Evolutionary conservation across 2,797 vertebrate species (phyloP), one percentile per base, ranked within the genome.

Genomic region (Naso thynnoides): DNA sequence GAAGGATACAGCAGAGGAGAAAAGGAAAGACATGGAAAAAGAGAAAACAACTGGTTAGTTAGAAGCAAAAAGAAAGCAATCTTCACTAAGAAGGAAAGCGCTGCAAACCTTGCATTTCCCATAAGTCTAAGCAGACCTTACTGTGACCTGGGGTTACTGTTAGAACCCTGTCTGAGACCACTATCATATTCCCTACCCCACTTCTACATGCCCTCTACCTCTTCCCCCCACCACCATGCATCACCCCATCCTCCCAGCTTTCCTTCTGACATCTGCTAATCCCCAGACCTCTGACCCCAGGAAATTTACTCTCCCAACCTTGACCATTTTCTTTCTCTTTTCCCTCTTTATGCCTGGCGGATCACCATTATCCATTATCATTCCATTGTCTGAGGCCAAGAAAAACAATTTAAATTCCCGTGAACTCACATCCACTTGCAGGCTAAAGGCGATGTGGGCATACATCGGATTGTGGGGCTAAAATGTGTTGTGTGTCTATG

Each of bases 281-380:
- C 92, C 90, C 79, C 61, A 86, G 92, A 95, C 93, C 95, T 94
- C 85, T 96, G 94, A 95, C 94, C 94, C 83, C 79, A 52, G 91
- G 92, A 94, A 94, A 94, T 94, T 93, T 94, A 94, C 92, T 94
- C 93, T 81, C 86, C 90, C 90, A 81, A 92, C 86, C 91, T 91
- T 94, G 86, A 92, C 90, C 84, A 76, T 91, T 90, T 83, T 90
- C 86, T 86, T 86, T 81, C 80, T 78, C 80, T 79, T 82, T 82
- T 65, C 83, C 61, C 62, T 50, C 76, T 85, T 80, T 87, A 84
- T 90, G 82, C 86, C 86, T 90, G 76, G 59, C 11, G 45, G 88
- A 90, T 89, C 85, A 86, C 86, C 86, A 91, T 93, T 95, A 94
- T 74, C 86, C 88, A 90, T 93, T 94, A 94, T 91, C 88, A 88